Base-by-base conservation (phyloP, 2,888 invertebrate genomes). In the Scrobipalpa atriplicella region DNA sequence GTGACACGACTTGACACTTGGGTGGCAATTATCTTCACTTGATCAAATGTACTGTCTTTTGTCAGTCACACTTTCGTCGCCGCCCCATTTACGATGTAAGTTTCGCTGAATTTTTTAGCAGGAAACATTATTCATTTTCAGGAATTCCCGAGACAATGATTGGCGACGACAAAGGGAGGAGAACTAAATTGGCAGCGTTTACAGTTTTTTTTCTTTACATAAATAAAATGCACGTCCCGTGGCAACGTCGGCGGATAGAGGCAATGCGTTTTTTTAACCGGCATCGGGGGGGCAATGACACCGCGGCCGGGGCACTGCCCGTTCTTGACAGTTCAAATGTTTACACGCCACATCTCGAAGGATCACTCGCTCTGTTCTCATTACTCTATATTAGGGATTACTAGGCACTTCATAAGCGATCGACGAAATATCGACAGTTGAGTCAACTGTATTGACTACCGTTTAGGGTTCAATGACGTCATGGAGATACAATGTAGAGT, bases 251-350 rank as follows among this genome's bases (percentile, higher is more conserved):
- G 81, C 77, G 82, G 82, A 83, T 87, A 86, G 87, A 84, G 80
- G 87, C 87, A 82, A 85, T 87, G 86, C 87, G 86, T 90, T 92
- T 91, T 67, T 91, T 92, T 88, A 81, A 86, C 86, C 89, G 87
- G 85, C 89, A 89, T n/a, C 87, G 86, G 85, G 78, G 85, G 80
- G 92, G 91, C 92, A 91, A 85, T 90, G 91, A 92, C 92, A 84
- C 84, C 79, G 80, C 78, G 80, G 78, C 78, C 86, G 89, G 92
- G 89, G 90, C 92, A 88, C 87, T 90, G 92, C 79, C 92, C 92
- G 92, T 92, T 92, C 92, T 92, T 92, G 92, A 92, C 91, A 92
- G 91, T 91, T 91, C 89, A 91, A 90, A 91, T 92, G 88, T 91
- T 92, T 91, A 90, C 86, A 86, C 86, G 86, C 80, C 82, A 83